Base-by-base conservation (phyloP, 2,888 invertebrate species). In the Platypus cylindrus region DNA sequence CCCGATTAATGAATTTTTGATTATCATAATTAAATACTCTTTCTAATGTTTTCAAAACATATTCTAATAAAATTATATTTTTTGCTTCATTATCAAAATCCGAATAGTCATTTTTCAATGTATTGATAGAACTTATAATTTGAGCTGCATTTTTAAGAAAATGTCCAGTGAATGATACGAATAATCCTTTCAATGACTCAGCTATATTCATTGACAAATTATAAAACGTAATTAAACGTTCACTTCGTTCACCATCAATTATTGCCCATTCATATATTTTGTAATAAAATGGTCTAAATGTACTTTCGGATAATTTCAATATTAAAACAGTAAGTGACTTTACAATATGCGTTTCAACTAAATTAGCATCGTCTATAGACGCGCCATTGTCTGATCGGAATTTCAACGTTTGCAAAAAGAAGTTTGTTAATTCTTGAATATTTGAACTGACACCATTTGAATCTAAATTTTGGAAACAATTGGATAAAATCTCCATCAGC, bases 201-300 rank as follows among this genome's bases (percentile, higher is more conserved):
- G 90, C 85, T 31, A 93, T 75, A 26, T 73, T 75, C 41, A 71
- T 71, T 37, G 84, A 82, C 18, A 89, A 55, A 72, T 77, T 73
- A 57, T 85, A 89, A 59, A 89, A 93, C 0, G 89, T 87, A 31
- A 89, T 77, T 8, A 74, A 64, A 37, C 84, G 65, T 37, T 77
- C 75, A 36, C 73, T 73, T 32, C 70, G 67, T 48, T 67, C 64
- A 2, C 23, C 26, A 41, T 73, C 68, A 42, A 76, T 67, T 26
- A 75, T 68, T 0, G 89, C 85, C 93, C 93, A 94, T 52, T 85
- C 83, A 56, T 79, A 87, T 11, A 93, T 67, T 64, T 79, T 78
- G 50, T 80, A 78, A 60, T 87, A 90, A 49, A 94, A 70, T 1
- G 93, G 90, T 41, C 85, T 73, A 62, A 95, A 95, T 24, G 78